Percentiles rank a stretch among this genome's conserved stretches.
phyloP scores from a whole-genome alignment of 2,797 vertebrate species.

The Xiphorhynchus erythropygius region DNA sequence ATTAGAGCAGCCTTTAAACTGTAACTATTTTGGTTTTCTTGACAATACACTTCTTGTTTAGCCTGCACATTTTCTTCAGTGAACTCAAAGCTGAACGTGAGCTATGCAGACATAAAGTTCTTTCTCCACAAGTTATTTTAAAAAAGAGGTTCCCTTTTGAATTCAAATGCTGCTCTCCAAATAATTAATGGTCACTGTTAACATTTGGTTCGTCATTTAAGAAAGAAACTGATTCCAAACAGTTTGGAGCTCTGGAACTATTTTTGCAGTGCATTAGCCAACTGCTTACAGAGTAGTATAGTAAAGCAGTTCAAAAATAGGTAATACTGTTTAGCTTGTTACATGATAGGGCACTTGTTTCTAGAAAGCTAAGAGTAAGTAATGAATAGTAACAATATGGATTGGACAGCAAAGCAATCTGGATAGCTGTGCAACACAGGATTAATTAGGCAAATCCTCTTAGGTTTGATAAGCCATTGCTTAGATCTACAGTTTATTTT shows the following conservation, averaged over 20 bases:
- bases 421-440: slow-evolving; percentile 48
- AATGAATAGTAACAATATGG: slow-evolving; percentile 49
- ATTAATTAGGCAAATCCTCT: slow-evolving; percentile 75
- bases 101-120: not conserved
- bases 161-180: not conserved
- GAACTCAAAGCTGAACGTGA: not conserved
- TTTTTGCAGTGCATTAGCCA: not conserved
- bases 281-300: not conserved
- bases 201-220: not conserved
- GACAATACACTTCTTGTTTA: slow-evolving; percentile 41
- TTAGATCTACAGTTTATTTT: slow-evolving; percentile 44
- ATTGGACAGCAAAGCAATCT: slow-evolving; percentile 25
- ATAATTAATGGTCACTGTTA: not conserved
- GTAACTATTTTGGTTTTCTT: slow-evolving; percentile 36
- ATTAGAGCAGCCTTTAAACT: slow-evolving; percentile 34
- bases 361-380: slow-evolving; percentile 57
- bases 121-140: not conserved
- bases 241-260: not conserved
- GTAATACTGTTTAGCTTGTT: slow-evolving; percentile 26
- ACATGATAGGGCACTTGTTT: slow-evolving; percentile 23
- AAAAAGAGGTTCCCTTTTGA: not conserved
- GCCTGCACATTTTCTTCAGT: not conserved
- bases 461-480: slow-evolving; percentile 68
- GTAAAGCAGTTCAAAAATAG: slow-evolving; percentile 20
- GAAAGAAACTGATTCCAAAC: not conserved